Conservation (phyloP, 2,888 invertebrate genomes). For the Cryptocephalus primarius region DNA sequence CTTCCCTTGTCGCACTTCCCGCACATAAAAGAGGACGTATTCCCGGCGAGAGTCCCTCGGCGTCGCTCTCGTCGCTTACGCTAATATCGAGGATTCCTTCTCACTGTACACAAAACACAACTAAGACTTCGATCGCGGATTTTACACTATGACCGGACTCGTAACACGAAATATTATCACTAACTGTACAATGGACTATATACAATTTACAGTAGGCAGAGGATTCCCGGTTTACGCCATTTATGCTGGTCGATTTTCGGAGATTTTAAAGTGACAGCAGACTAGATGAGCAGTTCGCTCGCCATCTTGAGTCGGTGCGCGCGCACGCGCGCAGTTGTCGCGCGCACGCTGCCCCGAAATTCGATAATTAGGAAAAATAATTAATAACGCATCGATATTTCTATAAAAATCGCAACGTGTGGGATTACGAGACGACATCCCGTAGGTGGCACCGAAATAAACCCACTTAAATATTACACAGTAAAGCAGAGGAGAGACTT, state of each 20-base stretch:
- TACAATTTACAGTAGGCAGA: constrained; percentile 60
- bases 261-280: constrained; percentile 40
- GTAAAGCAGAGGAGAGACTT: no score
- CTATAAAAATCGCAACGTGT: no score
- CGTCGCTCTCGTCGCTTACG: constrained; percentile 49
- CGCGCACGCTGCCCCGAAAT: no score
- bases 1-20: constrained; percentile 25
- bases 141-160: constrained; percentile 38
- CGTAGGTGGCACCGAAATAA: no score
- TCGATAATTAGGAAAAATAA: no score
- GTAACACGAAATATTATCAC: constrained; percentile 47
- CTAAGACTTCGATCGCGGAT: constrained; percentile 45
- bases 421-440: no score
- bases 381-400: no score
- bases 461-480: no score
- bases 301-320: constrained; percentile 35
- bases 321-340: constrained; percentile 14
- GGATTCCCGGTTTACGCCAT: constrained; percentile 55
- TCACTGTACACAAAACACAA: constrained; percentile 42
- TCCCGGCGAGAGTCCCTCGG: constrained; percentile 35
- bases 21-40: constrained; percentile 34
- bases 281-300: constrained; percentile 31
- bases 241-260: constrained; percentile 53
- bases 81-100: constrained; percentile 44
- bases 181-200: constrained; percentile 64